Evolutionary conservation across 2,888 invertebrate genomes (phyloP).

Genomic region (Aphrophora alni): DNA sequence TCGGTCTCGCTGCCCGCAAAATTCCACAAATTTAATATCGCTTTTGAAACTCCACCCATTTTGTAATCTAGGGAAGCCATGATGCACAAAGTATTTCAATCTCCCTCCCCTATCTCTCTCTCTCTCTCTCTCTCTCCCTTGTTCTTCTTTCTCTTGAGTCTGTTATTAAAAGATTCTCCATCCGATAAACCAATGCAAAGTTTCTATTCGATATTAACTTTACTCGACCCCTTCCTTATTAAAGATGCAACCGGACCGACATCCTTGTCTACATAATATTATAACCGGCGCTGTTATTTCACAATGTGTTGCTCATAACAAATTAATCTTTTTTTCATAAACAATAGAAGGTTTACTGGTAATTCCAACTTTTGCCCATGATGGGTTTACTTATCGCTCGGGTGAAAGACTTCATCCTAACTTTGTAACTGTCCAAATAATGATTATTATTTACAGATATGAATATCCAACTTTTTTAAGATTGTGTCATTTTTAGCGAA

Average conservation of each 20-base stretch:
- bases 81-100: constrained; percentile 29
- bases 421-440: too few relatives aligned
- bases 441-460: too few relatives aligned
- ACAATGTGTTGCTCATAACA: too few relatives aligned
- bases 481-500: too few relatives aligned
- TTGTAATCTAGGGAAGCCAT: constrained; percentile 16
- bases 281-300: too few relatives aligned
- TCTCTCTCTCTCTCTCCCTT: constrained; percentile 3
- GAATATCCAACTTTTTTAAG: too few relatives aligned
- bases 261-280: too few relatives aligned
- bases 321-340: too few relatives aligned
- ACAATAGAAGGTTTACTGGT: too few relatives aligned
- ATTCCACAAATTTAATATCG: constrained; percentile 49
- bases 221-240: neutral
- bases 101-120: neutral
- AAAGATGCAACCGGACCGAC: constrained; percentile 1
- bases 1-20: constrained; percentile 38
- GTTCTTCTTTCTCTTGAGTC: neutral
- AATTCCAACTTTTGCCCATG: too few relatives aligned
- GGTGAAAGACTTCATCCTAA: too few relatives aligned
- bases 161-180: constrained; percentile 33
- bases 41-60: constrained; percentile 33
- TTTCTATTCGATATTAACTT: neutral
- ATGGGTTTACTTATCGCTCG: too few relatives aligned
- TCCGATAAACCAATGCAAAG: constrained; percentile 29